phyloP scores from a whole-genome alignment of 2,113 vertebrate species.

The Chloroceryle aenea region DNA sequence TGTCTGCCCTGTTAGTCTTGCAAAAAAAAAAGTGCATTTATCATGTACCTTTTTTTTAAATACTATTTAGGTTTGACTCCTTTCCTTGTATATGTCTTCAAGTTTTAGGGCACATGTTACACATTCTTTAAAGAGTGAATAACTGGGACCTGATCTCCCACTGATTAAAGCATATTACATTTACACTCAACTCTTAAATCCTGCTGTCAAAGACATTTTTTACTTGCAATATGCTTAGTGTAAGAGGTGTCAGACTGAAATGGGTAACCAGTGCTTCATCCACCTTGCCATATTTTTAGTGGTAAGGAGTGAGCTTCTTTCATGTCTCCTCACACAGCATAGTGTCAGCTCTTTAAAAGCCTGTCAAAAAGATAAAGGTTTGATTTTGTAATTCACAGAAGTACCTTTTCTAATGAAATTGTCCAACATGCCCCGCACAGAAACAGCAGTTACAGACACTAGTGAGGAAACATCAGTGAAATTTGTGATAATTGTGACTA shows the following conservation, averaged over 20 bases:
- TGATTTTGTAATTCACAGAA: neutral
- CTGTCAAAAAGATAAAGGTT: neutral
- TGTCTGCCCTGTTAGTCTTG: neutral
- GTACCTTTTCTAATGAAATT: neutral
- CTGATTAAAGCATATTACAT: neutral
- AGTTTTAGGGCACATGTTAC: neutral
- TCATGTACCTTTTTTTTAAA: neutral
- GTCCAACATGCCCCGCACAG: neutral
- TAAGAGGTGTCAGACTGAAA: neutral
- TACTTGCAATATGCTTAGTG: neutral
- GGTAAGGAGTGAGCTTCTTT: neutral
- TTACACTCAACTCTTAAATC: neutral
- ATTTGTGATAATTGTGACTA: neutral
- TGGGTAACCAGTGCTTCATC: neutral
- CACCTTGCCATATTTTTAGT: neutral
- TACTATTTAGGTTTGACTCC: neutral
- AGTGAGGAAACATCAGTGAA: neutral
- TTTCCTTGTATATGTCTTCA: neutral
- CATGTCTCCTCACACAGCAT: neutral
- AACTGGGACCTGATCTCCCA: neutral
- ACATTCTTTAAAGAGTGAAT: neutral
- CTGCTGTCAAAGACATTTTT: neutral
- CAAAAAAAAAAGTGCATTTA: neutral
- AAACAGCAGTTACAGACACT: neutral
- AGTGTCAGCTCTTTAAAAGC: neutral